Percentiles rank a stretch among this genome's conserved stretches.
These are phyloP conservation scores for Cotesia typhae DNA, from an alignment of 1,140 invertebrate genomes.

Conservation along the genomic window DNA sequence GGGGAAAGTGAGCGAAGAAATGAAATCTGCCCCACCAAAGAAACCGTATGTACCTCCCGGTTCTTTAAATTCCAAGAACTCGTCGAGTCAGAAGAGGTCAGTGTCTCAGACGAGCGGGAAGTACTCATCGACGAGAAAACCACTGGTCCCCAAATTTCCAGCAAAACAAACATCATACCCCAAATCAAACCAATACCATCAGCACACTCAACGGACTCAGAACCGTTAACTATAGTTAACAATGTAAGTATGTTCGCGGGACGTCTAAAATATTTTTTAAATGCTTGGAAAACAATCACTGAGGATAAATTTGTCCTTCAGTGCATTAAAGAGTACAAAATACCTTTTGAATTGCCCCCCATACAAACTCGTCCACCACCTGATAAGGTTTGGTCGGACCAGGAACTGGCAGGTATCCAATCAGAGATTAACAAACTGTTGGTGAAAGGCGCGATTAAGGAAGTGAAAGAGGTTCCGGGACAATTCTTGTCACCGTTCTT, in stretches of 20 bases:
- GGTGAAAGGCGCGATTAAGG: not conserved
- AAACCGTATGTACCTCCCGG: not conserved
- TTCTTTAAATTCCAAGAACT: not conserved
- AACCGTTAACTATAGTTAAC: conserved; percentile 3
- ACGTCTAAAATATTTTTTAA: conserved; percentile 28
- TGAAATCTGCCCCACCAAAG: conserved; percentile 12
- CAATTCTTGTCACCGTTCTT: not conserved
- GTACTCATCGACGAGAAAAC: not conserved
- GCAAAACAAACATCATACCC: not conserved
- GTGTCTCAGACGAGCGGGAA: conserved; percentile 8
- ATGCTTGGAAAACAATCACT: conserved; percentile 27
- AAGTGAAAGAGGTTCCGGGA: not conserved
- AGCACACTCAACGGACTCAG: not conserved
- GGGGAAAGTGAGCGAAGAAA: conserved; percentile 17
- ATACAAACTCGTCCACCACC: not conserved
- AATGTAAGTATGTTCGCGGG: conserved; percentile 31
- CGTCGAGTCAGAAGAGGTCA: not conserved
- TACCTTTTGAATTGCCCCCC: conserved; percentile 14
- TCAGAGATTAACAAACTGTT: conserved; percentile 1
- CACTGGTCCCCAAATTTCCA: conserved; percentile 19
- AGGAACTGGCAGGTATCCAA: not conserved
- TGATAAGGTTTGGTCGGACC: not conserved
- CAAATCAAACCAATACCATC: conserved; percentile 3
- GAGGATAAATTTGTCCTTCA: conserved; percentile 23
- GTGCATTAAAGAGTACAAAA: conserved; percentile 22